phyloP scores from a whole-genome alignment of 1,140 invertebrate genomes.

The Penaeus vannamei region DNA sequence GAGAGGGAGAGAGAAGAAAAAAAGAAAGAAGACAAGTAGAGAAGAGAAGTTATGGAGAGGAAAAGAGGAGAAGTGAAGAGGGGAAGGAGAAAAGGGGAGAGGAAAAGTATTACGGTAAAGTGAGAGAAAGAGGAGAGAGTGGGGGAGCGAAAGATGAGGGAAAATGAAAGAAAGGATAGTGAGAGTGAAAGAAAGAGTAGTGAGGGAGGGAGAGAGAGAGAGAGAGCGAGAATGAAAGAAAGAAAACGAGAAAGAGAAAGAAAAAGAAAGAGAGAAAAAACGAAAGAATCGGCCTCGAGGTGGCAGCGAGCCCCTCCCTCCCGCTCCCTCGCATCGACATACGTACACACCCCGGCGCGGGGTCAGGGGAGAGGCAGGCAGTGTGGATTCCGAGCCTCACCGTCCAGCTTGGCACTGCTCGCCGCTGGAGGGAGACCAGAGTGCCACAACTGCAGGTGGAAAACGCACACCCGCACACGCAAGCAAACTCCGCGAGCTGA shows the following conservation, averaged over 20 bases:
- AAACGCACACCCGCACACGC: too few species aligned
- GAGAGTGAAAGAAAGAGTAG: too few species aligned
- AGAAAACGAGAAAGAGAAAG: neutral
- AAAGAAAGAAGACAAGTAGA: neutral
- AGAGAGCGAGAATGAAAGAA: neutral
- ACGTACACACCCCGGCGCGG: neutral
- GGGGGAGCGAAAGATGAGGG: too few species aligned
- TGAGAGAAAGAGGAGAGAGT: too few species aligned
- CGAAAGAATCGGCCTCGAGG: neutral
- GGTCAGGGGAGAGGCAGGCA: slow-evolving; percentile 8
- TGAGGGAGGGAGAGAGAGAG: too few species aligned
- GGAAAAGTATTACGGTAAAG: too few species aligned
- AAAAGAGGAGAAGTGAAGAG: neutral
- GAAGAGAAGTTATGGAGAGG: neutral
- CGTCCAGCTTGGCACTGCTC: too few species aligned
- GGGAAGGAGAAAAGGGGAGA: neutral
- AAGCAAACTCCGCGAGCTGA: too few species aligned
- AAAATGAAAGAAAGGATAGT: too few species aligned
- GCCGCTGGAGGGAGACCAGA: too few species aligned
- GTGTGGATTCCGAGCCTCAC: too few species aligned
- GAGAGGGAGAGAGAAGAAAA: neutral
- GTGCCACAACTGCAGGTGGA: too few species aligned
- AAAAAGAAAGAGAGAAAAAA: neutral
- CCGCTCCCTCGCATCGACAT: neutral
- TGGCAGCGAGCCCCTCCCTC: slow-evolving; percentile 3